Conservation (phyloP, 1,140 invertebrate genomes). For the Drosophila pallidifrons region DNA sequence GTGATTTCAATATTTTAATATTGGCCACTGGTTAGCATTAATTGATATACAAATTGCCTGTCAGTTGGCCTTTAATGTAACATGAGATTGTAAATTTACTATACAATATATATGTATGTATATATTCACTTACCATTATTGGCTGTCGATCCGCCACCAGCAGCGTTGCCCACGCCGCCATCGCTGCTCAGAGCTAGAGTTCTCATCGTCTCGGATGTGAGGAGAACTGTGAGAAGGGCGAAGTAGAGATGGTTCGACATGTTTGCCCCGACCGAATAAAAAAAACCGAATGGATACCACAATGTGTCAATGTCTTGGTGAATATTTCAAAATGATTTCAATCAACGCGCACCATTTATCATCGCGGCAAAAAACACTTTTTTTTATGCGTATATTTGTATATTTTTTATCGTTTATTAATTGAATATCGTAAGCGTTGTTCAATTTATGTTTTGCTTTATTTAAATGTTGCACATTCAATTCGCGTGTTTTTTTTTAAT, state of each 20-base stretch:
- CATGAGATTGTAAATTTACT: constrained; percentile 8
- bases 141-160: constrained; percentile 53
- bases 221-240: constrained; percentile 20
- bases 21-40: not conserved
- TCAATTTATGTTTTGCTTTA: constrained; percentile 23
- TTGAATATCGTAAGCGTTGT: constrained; percentile 4
- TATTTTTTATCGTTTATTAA: constrained; percentile 18
- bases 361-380: constrained; percentile 13
- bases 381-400: constrained; percentile 2
- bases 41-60: not conserved
- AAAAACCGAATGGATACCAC: not conserved
- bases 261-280: constrained; percentile 20
- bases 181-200: constrained; percentile 58
- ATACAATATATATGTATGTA: too few species aligned
- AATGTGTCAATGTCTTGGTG: not conserved
- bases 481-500: constrained; percentile 5
- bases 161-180: constrained; percentile 21
- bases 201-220: constrained; percentile 25
- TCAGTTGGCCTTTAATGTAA: not conserved
- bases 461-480: constrained; percentile 33
- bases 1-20: not conserved
- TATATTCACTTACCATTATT: constrained; percentile 59
- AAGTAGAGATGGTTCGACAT: constrained; percentile 39
- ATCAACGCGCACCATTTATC: constrained; percentile 25
- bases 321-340: constrained; percentile 16